These are phyloP conservation scores for Eristalis tenax DNA, from an alignment of 2,888 invertebrate species.

Conservation along the genomic window DNA sequence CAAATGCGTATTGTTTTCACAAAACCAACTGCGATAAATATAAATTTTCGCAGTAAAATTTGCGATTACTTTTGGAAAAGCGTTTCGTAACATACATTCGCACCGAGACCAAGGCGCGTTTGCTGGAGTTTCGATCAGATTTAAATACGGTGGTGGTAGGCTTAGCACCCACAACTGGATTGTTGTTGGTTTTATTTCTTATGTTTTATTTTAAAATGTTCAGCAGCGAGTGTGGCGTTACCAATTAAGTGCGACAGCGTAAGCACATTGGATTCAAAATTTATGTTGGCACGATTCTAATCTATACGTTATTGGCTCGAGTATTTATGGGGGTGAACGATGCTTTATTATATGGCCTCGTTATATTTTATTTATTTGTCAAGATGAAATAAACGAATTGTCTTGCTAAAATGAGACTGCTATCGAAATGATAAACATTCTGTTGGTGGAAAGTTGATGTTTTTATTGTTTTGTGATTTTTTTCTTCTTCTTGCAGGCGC, in stretches of 20 bases:
- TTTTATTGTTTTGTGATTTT: neutral
- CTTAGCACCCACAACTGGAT: slow-evolving; percentile 12
- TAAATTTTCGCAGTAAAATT: slow-evolving; percentile 68
- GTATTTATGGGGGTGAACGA: slow-evolving; percentile 54
- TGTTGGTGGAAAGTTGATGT: neutral
- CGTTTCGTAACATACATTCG: slow-evolving; percentile 8
- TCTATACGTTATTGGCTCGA: slow-evolving; percentile 55
- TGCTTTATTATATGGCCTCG: slow-evolving; percentile 50
- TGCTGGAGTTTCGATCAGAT: neutral
- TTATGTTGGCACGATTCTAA: slow-evolving; percentile 59
- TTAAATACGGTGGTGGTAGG: neutral
- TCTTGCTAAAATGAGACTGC: slow-evolving; percentile 7
- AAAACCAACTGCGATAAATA: slow-evolving; percentile 66
- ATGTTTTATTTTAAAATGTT: slow-evolving; percentile 26
- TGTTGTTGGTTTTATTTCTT: neutral
- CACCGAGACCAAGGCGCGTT: no score
- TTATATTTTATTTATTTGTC: slow-evolving; percentile 60
- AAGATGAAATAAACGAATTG: slow-evolving; percentile 40
- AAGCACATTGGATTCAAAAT: slow-evolving; percentile 44
- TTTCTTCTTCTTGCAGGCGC: no score
- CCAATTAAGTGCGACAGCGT: slow-evolving; percentile 60
- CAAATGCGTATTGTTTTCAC: slow-evolving; percentile 69
- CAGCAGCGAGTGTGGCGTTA: slow-evolving; percentile 33
- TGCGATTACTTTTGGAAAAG: slow-evolving; percentile 41
- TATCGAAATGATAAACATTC: slow-evolving; percentile 30